Evolutionary conservation across 2,113 vertebrate species (phyloP).

Genomic region (Halcyon senegalensis): DNA sequence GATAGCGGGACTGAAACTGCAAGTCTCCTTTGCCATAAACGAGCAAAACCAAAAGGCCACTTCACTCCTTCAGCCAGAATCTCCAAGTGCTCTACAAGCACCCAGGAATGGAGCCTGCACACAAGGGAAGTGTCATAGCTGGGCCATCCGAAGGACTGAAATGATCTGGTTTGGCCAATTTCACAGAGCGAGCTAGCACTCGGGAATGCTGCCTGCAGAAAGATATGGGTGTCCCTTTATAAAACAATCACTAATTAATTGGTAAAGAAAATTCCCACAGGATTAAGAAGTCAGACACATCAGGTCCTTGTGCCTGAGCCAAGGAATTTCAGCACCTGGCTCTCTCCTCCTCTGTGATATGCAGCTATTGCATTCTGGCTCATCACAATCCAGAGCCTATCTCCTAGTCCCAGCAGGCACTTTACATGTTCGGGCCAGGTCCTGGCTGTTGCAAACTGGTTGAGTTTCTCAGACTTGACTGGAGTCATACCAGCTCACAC

Average conservation of each 20-base stretch:
- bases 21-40: background rate
- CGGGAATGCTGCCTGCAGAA: background rate
- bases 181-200: background rate
- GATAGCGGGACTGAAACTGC: background rate
- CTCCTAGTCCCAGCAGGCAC: slow-evolving; percentile 1
- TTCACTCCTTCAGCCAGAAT: slow-evolving; percentile 8
- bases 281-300: background rate
- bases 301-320: background rate
- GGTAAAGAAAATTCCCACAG: slow-evolving; percentile 23
- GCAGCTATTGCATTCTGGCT: background rate
- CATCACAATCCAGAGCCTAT: background rate
- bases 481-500: background rate
- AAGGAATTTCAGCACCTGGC: slow-evolving; percentile 46
- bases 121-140: background rate
- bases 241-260: slow-evolving; percentile 3
- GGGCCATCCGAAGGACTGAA: background rate
- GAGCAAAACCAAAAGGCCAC: background rate
- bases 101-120: background rate
- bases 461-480: slow-evolving; percentile 8
- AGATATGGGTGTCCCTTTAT: background rate
- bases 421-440: slow-evolving; percentile 15
- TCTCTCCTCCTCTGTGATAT: background rate
- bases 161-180: background rate
- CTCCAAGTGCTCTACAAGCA: slow-evolving; percentile 33
- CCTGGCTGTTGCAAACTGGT: slow-evolving; percentile 24